A percentile compares a stretch with the other conserved stretches of the same genome.
These are phyloP conservation scores for Lasioglossum oenotherae DNA, from an alignment of 2,888 invertebrate species.

Conservation along the genomic window DNA sequence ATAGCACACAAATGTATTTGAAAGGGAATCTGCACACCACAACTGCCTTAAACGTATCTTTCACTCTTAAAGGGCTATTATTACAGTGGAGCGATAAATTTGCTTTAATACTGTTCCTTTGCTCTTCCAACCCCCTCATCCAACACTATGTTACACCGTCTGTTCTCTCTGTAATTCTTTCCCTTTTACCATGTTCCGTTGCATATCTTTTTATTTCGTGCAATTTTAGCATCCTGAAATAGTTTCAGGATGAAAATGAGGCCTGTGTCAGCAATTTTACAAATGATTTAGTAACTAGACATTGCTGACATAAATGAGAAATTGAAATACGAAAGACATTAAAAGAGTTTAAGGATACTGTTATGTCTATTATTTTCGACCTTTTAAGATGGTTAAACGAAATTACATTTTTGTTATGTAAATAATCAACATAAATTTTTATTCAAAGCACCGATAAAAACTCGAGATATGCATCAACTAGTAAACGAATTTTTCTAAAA, in stretches of 20 bases:
- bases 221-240: slow-evolving; percentile 16
- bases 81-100: slow-evolving; percentile 65
- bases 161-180: slow-evolving; percentile 32
- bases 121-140: slow-evolving; percentile 4
- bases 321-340: neutral
- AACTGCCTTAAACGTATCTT: slow-evolving; percentile 62
- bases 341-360: neutral
- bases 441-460: neutral
- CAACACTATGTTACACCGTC: neutral
- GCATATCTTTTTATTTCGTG: neutral
- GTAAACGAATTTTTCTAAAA: neutral
- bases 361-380: neutral
- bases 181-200: neutral
- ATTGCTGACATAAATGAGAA: neutral
- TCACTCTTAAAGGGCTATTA: slow-evolving; percentile 64
- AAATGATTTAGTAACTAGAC: neutral
- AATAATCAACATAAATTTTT: neutral
- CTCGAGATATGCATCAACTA: neutral
- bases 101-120: slow-evolving; percentile 52
- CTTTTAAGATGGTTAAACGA: neutral
- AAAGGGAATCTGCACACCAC: slow-evolving; percentile 41
- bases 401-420: neutral
- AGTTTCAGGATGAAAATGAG: neutral
- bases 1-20: slow-evolving; percentile 62
- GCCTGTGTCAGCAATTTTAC: neutral